These are phyloP conservation scores for Drosophila novamexicana DNA, from an alignment of 1,140 invertebrate genomes.

Conservation along the genomic window DNA sequence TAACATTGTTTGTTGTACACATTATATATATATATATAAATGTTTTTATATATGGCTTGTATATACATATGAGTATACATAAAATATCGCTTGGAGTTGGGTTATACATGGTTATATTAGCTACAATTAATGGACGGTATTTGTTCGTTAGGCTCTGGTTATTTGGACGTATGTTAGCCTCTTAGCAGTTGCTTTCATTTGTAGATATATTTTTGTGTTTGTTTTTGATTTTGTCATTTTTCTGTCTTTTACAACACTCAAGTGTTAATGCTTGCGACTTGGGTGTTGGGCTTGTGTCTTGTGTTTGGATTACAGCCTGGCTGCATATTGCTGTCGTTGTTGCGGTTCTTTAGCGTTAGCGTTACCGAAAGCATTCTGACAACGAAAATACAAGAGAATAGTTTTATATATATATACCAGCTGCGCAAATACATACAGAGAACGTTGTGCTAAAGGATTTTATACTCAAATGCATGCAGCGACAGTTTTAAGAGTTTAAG, in stretches of 20 bases:
- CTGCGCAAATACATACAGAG: not conserved
- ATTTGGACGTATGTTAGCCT: conserved; percentile 21
- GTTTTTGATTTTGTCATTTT: not conserved
- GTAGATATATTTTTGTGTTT: conserved; percentile 8
- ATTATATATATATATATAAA: not conserved
- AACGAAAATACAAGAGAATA: conserved; percentile 70
- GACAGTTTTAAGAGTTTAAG: too few species aligned
- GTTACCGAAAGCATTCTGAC: conserved; percentile 75
- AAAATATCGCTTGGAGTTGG: conserved; percentile 9
- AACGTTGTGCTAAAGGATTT: not conserved
- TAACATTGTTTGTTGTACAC: conserved; percentile 13
- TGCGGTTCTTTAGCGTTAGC: conserved; percentile 56
- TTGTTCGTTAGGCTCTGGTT: conserved; percentile 16
- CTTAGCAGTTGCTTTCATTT: conserved; percentile 13
- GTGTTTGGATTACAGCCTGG: conserved; percentile 31
- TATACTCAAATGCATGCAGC: not conserved
- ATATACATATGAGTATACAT: conserved; percentile 3
- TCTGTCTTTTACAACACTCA: conserved; percentile 12
- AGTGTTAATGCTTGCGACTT: conserved; percentile 4
- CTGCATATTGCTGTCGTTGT: conserved; percentile 29
- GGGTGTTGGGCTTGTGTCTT: conserved; percentile 38
- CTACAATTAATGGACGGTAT: conserved; percentile 38
- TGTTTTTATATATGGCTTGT: conserved; percentile 4
- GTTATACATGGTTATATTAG: conserved; percentile 17
- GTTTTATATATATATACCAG: conserved; percentile 28